Conservation (phyloP, 2,888 invertebrate species). For the Steinernema scapterisci region DNA sequence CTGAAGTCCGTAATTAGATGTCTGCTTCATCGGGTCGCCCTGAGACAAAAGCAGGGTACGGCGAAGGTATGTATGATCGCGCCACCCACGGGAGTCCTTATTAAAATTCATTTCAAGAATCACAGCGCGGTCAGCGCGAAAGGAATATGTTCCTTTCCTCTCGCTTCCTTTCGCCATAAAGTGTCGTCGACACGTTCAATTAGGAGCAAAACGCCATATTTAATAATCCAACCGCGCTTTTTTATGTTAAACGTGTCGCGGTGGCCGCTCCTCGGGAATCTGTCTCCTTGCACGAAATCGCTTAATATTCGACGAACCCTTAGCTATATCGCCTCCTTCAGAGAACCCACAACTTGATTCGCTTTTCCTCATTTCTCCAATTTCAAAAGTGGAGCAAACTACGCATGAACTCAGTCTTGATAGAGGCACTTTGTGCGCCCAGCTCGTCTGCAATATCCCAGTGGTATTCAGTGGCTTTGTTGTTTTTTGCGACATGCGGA, state of each 20-base stretch:
- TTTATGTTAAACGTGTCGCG: constrained; percentile 5
- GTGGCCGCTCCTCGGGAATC: background rate
- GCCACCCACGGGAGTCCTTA: no score
- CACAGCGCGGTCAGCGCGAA: background rate
- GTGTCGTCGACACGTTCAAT: constrained; percentile 11
- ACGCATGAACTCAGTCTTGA: constrained; percentile 3
- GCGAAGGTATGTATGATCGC: no score
- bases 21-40: no score
- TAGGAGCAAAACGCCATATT: constrained; percentile 17
- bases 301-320: constrained; percentile 18
- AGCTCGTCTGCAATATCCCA: constrained; percentile 5
- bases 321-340: background rate
- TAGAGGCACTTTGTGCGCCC: constrained; percentile 9
- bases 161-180: background rate
- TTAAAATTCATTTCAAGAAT: no score
- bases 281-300: constrained; percentile 4
- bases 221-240: constrained; percentile 17
- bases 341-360: background rate
- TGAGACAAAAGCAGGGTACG: no score
- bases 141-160: constrained; percentile 1
- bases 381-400: background rate
- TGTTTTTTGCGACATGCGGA: background rate
- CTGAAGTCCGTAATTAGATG: no score
- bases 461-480: background rate
- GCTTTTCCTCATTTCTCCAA: background rate